Evolutionary conservation across 1,140 invertebrate genomes (phyloP).

Genomic region (Hormaphis cornu): DNA sequence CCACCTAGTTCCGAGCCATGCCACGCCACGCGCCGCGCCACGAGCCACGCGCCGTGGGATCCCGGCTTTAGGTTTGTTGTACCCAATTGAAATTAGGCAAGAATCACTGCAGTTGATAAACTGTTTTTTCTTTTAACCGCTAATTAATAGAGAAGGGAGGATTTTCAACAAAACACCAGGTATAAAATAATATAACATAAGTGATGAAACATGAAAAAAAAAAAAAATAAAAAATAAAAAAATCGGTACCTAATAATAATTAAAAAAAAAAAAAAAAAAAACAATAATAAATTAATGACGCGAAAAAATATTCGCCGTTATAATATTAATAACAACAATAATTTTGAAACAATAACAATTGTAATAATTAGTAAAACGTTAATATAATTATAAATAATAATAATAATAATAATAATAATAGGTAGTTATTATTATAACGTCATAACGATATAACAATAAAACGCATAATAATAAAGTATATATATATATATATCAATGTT

Average conservation of each 20-base stretch:
- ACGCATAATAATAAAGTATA: neutral
- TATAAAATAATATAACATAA: neutral
- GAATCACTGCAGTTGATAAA: too few relatives aligned
- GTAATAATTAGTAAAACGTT: neutral
- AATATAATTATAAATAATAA: slow-evolving; percentile 5
- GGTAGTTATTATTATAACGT: too few relatives aligned
- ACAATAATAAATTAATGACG: neutral
- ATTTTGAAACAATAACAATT: neutral
- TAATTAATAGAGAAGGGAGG: neutral
- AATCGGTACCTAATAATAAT: slow-evolving; percentile 9
- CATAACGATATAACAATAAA: slow-evolving; percentile 30
- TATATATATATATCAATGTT: neutral
- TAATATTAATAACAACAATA: neutral
- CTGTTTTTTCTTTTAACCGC: slow-evolving; percentile 30
- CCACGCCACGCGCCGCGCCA: too few relatives aligned
- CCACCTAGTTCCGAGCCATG: too few relatives aligned
- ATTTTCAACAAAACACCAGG: neutral
- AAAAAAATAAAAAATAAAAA: neutral
- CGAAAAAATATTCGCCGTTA: too few relatives aligned
- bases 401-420: slow-evolving; percentile 12
- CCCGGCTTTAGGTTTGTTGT: too few relatives aligned
- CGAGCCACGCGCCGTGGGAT: too few relatives aligned
- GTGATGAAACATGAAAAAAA: neutral
- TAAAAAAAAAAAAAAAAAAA: neutral
- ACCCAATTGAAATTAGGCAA: too few relatives aligned